Base-by-base conservation (phyloP, 2,888 invertebrate genomes). In the Biston stratarius region DNA sequence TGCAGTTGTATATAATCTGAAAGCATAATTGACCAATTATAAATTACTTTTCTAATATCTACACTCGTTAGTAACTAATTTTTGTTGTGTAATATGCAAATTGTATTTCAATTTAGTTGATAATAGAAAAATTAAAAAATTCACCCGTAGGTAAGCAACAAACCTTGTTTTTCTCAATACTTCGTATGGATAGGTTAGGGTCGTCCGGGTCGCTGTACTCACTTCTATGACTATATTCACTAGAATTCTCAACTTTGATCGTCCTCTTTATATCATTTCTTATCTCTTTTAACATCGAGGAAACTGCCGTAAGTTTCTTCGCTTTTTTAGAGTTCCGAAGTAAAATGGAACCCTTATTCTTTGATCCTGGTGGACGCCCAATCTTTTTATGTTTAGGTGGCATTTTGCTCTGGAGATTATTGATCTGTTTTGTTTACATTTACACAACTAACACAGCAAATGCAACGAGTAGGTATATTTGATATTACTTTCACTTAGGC, bases 401-500 rank as follows among this genome's bases (percentile, higher is more conserved):
- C 92, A 92, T 92, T 71, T 69, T 78, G 49, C 36, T 64, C 38
- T 15, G 5, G 63, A 67, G 64, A 70, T 67, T 57, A 38, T 38
- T 38, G 38, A 9, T 38, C 70, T 45, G 59, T 64, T 61, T 69
- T 77, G 76, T 75, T 75, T 75, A 70, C 73, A 77, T 73, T 67
- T 74, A 53, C 65, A 61, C 77, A 57, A 64, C 40, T 15, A 61
- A 57, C 52, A 61, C 64, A 53, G 64, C 69, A 64, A 59, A 70
- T 77, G 78, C 80, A 87, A 84, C 71, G 74, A 78, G 80, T 82
- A 78, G 76, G 71, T 76, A 80, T 74, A 76, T 87, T 92, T 92
- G 92, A 90, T 92, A 91, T 87, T 87, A 85, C 87, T 90, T 91
- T 92, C 90, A 90, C 89, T 83, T 90, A 92, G 92, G 92, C 92